phyloP scores from a whole-genome alignment of 30 jellyfish, hydroid and myxozoan genomes.

The Turritopsis dohrnii region DNA sequence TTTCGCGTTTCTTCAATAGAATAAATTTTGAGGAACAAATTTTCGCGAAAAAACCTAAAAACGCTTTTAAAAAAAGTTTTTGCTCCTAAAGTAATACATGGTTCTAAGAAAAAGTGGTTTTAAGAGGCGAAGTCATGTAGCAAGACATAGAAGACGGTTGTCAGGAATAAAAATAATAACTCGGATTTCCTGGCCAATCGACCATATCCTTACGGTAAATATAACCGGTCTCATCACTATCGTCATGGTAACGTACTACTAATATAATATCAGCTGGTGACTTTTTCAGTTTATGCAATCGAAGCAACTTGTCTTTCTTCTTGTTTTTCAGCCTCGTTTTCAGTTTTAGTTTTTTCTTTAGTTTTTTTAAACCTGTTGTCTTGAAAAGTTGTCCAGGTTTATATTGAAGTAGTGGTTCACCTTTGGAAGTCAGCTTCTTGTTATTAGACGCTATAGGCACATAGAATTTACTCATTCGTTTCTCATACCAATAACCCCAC shows the following conservation, averaged over 20 bases:
- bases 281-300: not conserved
- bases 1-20: conserved; percentile 3
- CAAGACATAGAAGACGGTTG: not conserved
- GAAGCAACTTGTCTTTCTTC: not conserved
- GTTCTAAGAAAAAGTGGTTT: too few species aligned
- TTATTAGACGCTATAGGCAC: not conserved
- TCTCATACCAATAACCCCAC: not conserved
- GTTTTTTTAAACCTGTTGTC: not conserved
- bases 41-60: conserved; percentile 8
- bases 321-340: not conserved
- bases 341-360: not conserved
- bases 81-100: too few species aligned
- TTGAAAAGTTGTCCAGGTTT: not conserved
- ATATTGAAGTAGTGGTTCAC: not conserved
- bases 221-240: not conserved
- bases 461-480: not conserved
- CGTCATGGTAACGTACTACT: not conserved
- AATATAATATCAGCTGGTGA: not conserved
- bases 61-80: not conserved
- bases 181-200: conserved; percentile 5
- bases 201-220: not conserved
- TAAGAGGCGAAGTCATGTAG: not conserved
- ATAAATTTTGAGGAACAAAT: conserved; percentile 4
- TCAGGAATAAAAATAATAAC: not conserved
- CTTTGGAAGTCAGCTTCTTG: not conserved